A percentile compares a stretch with the other conserved stretches of the same genome.
Conservation (phyloP, 1,140 invertebrate genomes). For the Megalonaias nervosa region DNA sequence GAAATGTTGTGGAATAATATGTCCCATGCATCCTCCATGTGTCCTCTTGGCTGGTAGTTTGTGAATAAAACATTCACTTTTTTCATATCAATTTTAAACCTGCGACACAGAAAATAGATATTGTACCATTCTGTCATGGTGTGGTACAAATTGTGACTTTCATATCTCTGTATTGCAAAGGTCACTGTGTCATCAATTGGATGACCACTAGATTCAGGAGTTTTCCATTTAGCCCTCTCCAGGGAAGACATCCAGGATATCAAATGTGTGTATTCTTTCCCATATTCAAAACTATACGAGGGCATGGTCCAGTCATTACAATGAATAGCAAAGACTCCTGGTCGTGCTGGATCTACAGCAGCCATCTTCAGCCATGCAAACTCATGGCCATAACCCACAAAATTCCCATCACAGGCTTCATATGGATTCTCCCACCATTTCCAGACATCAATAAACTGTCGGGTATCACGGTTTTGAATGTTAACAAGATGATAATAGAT, state of each 20-base stretch:
- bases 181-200: slow-evolving; percentile 29
- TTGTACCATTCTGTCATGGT: slow-evolving; percentile 69
- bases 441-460: too few relatives aligned
- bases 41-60: slow-evolving; percentile 61
- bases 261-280: slow-evolving; percentile 26
- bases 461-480: too few relatives aligned
- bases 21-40: slow-evolving; percentile 59
- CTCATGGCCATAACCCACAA: slow-evolving; percentile 15
- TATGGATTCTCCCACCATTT: too few relatives aligned
- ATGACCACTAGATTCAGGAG: background rate
- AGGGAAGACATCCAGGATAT: slow-evolving; percentile 12
- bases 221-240: background rate
- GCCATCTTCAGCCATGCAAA: slow-evolving; percentile 25
- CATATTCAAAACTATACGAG: slow-evolving; percentile 25
- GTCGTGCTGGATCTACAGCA: background rate
- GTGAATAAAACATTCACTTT: slow-evolving; percentile 55
- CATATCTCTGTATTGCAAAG: slow-evolving; percentile 58
- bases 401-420: slow-evolving; percentile 1
- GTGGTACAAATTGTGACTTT: slow-evolving; percentile 69
- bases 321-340: slow-evolving; percentile 19
- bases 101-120: slow-evolving; percentile 60
- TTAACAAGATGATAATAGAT: too few relatives aligned
- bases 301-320: background rate
- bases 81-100: slow-evolving; percentile 49
- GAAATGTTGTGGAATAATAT: slow-evolving; percentile 53